phyloP scores from a whole-genome alignment of 2,888 invertebrate genomes.

The Rutpela maculata region DNA sequence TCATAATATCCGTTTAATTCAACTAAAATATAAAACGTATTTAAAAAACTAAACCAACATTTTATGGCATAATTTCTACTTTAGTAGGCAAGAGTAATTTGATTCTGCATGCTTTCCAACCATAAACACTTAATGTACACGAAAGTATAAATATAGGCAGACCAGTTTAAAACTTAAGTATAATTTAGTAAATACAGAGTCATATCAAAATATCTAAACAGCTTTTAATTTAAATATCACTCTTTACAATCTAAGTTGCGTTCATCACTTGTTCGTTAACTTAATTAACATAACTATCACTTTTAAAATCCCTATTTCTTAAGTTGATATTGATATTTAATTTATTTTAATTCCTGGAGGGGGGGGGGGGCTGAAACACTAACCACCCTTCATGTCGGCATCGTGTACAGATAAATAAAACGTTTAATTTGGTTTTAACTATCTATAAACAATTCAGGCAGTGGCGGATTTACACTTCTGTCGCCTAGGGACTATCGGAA shows the following conservation, averaged over 20 bases:
- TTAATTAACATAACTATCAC: no score
- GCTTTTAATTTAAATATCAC: neutral
- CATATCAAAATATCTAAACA: neutral
- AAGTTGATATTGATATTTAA: no score
- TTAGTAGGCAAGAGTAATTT: neutral
- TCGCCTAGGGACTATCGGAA: no score
- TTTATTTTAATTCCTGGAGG: no score
- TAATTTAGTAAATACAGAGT: neutral
- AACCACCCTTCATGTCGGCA: no score
- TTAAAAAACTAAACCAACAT: neutral
- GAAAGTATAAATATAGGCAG: constrained; percentile 1
- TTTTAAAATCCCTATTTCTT: no score
- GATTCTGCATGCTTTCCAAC: constrained; percentile 1
- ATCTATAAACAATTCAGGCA: no score
- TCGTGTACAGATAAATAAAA: no score
- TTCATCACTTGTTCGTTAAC: no score
- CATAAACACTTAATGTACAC: constrained; percentile 2
- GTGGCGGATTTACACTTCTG: no score
- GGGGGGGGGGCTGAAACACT: no score
- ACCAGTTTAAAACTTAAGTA: neutral
- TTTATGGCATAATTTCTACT: neutral
- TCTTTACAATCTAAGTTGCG: neutral
- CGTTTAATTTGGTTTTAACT: no score
- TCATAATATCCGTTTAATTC: neutral
- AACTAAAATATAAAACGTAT: neutral